A percentile compares a stretch with the other conserved stretches of the same genome.
phyloP scores from a whole-genome alignment of 2,113 vertebrate genomes.

The Forbesichthys papilliferus region DNA sequence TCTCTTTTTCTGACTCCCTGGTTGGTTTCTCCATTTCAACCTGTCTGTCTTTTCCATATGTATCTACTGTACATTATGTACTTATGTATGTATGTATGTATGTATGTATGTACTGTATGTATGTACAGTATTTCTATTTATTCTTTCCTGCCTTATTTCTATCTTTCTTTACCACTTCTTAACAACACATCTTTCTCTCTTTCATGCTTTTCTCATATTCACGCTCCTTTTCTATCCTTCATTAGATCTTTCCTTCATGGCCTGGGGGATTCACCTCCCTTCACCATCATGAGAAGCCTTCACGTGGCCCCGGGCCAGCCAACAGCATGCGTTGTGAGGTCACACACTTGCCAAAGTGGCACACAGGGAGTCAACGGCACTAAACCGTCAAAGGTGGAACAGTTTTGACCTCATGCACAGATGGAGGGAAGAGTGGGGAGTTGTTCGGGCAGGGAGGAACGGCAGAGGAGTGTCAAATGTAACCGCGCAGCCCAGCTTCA shows the following conservation, averaged over 20 bases:
- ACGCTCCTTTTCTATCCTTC: constrained; percentile 21
- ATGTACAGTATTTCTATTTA: not conserved
- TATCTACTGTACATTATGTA: not conserved
- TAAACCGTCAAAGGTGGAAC: constrained; percentile 28
- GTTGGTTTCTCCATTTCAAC: constrained; percentile 8
- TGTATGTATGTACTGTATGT: too few relatives aligned
- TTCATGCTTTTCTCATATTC: not conserved
- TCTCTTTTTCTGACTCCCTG: constrained; percentile 36
- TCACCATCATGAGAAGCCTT: too few relatives aligned
- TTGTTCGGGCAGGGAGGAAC: constrained; percentile 22
- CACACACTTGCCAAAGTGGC: constrained; percentile 55
- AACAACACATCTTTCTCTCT: not conserved
- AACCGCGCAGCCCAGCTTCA: constrained; percentile 58
- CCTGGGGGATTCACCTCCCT: not conserved
- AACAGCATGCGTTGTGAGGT: constrained; percentile 52
- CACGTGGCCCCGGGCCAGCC: constrained; percentile 14
- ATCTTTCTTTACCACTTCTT: too few relatives aligned
- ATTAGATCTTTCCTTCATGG: not conserved
- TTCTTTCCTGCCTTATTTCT: not conserved
- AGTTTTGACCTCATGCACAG: constrained; percentile 56
- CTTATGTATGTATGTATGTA: too few relatives aligned
- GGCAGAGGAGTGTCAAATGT: constrained; percentile 57
- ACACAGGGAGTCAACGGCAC: too few relatives aligned
- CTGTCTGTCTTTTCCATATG: not conserved
- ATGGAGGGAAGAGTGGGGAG: constrained; percentile 46